Evolutionary conservation across 2,888 invertebrate genomes (phyloP), one percentile per base, ranked within the genome.

Genomic region (Apamea monoglypha): DNA sequence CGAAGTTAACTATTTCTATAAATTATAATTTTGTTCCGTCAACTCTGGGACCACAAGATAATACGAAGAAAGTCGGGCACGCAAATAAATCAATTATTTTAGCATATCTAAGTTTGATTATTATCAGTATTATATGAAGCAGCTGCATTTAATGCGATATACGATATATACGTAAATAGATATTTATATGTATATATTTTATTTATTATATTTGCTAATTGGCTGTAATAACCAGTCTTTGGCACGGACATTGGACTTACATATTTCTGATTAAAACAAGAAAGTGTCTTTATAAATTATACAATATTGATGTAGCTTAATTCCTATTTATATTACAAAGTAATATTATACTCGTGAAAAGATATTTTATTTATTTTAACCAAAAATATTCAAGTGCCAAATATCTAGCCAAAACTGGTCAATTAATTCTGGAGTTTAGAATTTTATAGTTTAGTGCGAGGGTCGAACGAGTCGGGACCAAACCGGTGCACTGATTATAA

Each of bases 401-500:
- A 87, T 64, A 64, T 80, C 63, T 36, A 47, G 83, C 80, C 76
- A 59, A 80, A 63, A 67, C 74, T 79, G 84, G 74, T 84, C 70
- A 72, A 81, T 72, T 73, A 63, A 69, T 82, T 56, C 21, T 53
- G 67, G 61, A 59, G 50, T 78, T 84, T 78, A 76, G 70, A 79
- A 16, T 69, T 72, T 78, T 74, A 78, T 79, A 81, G 72, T 78
- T 77, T 83, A 83, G 76, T 81, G 79, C 70, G 74, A 81, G 80
- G 88, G 91, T 91, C 89, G 77, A 85, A 84, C 82, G 87, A 90
- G 93, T 87, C 90, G 96, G 96, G 96, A 96, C 96, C 96, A 97
- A 96, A 96, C 96, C 96, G 96, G 96, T 96, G 95, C 96, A 96
- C 94, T 92, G 93, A 93, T 90, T 81, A 81, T 87, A 88, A 92